Conservation (phyloP, 2,888 invertebrate species). For the Drosophila testacea region DNA sequence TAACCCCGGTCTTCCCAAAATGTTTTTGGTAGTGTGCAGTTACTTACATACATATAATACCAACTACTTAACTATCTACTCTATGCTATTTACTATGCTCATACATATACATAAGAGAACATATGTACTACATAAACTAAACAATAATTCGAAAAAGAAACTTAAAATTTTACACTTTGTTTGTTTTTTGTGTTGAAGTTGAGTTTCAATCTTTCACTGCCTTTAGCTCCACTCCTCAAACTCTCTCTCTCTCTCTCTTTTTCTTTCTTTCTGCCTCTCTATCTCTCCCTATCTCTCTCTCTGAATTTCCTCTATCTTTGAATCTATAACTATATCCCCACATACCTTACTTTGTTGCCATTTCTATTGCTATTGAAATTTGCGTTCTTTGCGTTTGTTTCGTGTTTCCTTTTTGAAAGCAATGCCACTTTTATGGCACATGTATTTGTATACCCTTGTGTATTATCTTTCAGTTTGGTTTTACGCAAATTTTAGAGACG, state of each 20-base stretch:
- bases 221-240: conserved; percentile 14
- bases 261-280: neutral
- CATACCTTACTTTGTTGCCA: conserved; percentile 46
- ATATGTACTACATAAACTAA: conserved; percentile 24
- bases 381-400: conserved; percentile 54
- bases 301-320: conserved; percentile 3
- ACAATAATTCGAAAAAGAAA: conserved; percentile 30
- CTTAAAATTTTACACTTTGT: conserved; percentile 43
- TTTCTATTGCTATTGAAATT: conserved; percentile 53
- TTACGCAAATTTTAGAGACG: conserved; percentile 50
- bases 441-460: conserved; percentile 42
- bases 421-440: conserved; percentile 51
- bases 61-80: conserved; percentile 45
- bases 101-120: conserved; percentile 34
- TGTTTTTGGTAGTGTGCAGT: conserved; percentile 45
- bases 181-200: conserved; percentile 56
- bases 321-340: conserved; percentile 18
- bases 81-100: conserved; percentile 47
- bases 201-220: conserved; percentile 31
- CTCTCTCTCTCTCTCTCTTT: neutral
- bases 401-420: conserved; percentile 38
- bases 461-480: conserved; percentile 41
- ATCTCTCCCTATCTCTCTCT: neutral
- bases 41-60: conserved; percentile 22
- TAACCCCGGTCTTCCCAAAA: conserved; percentile 24